A percentile compares a stretch with the other conserved stretches of the same genome.
Evolutionary conservation across 1,140 invertebrate genomes (phyloP).

Genomic region (Arctopsyche grandis): DNA sequence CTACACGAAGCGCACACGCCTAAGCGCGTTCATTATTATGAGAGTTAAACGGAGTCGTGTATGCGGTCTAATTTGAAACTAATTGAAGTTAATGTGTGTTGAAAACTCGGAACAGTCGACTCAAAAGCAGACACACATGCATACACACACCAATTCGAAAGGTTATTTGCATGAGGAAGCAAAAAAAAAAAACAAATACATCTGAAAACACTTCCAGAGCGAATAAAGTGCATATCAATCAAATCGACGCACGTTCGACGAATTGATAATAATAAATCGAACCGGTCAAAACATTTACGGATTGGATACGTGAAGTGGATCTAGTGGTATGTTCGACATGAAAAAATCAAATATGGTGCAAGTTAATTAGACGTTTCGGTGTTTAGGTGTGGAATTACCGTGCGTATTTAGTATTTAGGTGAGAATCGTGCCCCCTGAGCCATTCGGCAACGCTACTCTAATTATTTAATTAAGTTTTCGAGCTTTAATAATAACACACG

Average conservation of each 20-base stretch:
- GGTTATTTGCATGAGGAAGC: neutral
- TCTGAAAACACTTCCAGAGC: too few species aligned
- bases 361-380: constrained; percentile 39
- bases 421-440: constrained; percentile 23
- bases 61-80: constrained; percentile 49
- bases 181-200: neutral
- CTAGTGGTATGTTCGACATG: too few species aligned
- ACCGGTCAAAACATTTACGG: constrained; percentile 21
- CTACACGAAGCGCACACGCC: constrained; percentile 7
- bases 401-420: constrained; percentile 27
- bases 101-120: constrained; percentile 22
- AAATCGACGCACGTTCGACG: too few species aligned
- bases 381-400: neutral
- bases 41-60: constrained; percentile 40
- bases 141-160: neutral
- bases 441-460: constrained; percentile 39
- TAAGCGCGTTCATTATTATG: constrained; percentile 24
- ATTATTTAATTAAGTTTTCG: constrained; percentile 49
- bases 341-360: neutral
- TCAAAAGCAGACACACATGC: neutral
- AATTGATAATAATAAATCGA: too few species aligned
- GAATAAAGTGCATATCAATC: too few species aligned
- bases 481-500: constrained; percentile 41
- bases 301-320: constrained; percentile 12
- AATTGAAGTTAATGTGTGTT: constrained; percentile 49